A percentile compares a stretch with the other conserved stretches of the same genome.
Evolutionary conservation across 2,888 invertebrate genomes (phyloP).

Genomic region (Patella depressa): DNA sequence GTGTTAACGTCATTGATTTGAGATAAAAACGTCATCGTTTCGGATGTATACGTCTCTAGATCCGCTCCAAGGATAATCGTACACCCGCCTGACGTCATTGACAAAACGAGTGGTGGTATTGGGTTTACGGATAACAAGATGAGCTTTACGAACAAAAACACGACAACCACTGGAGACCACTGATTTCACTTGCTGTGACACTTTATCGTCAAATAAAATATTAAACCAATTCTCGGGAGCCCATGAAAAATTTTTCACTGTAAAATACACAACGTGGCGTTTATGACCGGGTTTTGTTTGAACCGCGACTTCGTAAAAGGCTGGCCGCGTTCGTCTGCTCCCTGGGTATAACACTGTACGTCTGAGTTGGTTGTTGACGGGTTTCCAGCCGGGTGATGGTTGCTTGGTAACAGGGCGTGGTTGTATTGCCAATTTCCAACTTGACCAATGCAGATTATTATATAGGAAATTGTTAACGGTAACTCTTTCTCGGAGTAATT

Average conservation of each 20-base stretch:
- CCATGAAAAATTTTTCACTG: constrained; percentile 25
- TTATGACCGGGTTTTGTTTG: constrained; percentile 42
- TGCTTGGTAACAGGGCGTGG: constrained; percentile 9
- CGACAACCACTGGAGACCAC: not conserved
- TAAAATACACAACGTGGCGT: constrained; percentile 42
- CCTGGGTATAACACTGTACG: constrained; percentile 1
- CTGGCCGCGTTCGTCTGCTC: not conserved
- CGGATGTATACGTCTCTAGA: too few species aligned
- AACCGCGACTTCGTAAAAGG: constrained; percentile 48
- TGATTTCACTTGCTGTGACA: not conserved
- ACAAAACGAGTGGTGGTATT: too few species aligned
- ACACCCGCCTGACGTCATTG: too few species aligned
- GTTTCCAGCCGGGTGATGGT: constrained; percentile 11
- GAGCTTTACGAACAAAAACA: not conserved
- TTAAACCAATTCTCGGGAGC: constrained; percentile 27
- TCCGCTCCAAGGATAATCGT: too few species aligned
- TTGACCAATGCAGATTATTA: constrained; percentile 47
- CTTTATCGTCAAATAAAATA: not conserved
- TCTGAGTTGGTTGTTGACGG: constrained; percentile 12
- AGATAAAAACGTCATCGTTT: too few species aligned
- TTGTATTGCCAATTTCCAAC: constrained; percentile 46
- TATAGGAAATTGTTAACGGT: constrained; percentile 45
- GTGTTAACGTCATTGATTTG: too few species aligned
- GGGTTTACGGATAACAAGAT: too few species aligned
- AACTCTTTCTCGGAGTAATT: constrained; percentile 42